These are phyloP conservation scores for Pyrochroa serraticornis DNA, from an alignment of 2,888 invertebrate species.

Conservation along the genomic window DNA sequence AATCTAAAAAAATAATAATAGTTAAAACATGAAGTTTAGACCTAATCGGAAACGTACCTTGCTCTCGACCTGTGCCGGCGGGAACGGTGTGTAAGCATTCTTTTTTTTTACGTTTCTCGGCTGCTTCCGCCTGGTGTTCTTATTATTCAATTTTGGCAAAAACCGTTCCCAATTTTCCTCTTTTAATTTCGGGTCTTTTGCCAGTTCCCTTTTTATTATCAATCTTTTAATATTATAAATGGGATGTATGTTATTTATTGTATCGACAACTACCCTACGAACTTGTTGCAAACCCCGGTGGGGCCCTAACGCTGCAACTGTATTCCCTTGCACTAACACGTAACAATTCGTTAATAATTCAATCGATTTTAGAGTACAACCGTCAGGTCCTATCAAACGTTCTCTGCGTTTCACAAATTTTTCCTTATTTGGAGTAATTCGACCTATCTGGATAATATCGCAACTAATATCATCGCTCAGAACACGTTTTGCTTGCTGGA, in stretches of 20 bases:
- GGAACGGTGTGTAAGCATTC: conserved; percentile 96
- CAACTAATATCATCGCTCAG: conserved; percentile 89
- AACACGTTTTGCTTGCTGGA: conserved; percentile 89
- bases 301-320: conserved; percentile 95
- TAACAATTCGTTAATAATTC: conserved; percentile 96
- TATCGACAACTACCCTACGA: conserved; percentile 89
- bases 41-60: conserved; percentile 63
- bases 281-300: conserved; percentile 89
- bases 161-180: conserved; percentile 97
- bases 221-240: conserved; percentile 96
- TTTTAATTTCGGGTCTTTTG: conserved; percentile 85
- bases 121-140: conserved; percentile 88
- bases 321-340: conserved; percentile 95
- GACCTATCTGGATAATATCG: conserved; percentile 96
- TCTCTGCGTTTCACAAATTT: conserved; percentile 95
- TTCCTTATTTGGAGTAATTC: conserved; percentile 86
- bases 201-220: conserved; percentile 96
- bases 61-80: conserved; percentile 90
- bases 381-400: conserved; percentile 94
- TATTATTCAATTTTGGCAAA: conserved; percentile 87
- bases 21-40: background rate
- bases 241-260: conserved; percentile 99
- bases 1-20: conserved; percentile 59
- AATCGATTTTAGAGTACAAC: conserved; percentile 96
- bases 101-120: conserved; percentile 88